These are phyloP conservation scores for Psix sp. DNA, from an alignment of 1,140 invertebrate species.

Conservation along the genomic window DNA sequence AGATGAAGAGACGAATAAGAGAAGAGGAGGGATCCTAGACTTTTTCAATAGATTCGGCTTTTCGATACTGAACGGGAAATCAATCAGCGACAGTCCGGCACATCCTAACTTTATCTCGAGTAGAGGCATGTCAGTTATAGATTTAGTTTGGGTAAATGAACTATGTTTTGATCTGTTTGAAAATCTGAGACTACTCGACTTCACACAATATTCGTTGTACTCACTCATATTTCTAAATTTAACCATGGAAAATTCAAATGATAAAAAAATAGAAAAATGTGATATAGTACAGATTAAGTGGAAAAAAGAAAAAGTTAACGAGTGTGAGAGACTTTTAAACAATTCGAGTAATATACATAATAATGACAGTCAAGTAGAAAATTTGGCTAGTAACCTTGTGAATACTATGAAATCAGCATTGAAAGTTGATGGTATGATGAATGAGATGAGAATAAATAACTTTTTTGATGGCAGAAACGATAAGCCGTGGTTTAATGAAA, in stretches of 20 bases:
- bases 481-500: conserved; percentile 1
- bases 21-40: not conserved
- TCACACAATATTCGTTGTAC: not conserved
- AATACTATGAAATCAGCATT: not conserved
- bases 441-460: not conserved
- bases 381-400: not conserved
- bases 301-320: not conserved
- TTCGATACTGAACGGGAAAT: not conserved
- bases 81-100: not conserved
- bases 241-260: not conserved
- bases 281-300: not conserved
- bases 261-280: not conserved
- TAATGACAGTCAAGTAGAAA: not conserved
- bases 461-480: not conserved
- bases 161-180: not conserved
- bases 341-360: not conserved
- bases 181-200: not conserved
- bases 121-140: not conserved
- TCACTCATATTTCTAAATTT: not conserved
- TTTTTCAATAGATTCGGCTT: not conserved
- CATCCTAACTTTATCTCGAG: not conserved
- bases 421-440: not conserved
- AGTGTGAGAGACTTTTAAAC: not conserved
- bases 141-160: not conserved
- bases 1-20: not conserved